Evolutionary conservation across 2,888 invertebrate species (phyloP).

Genomic region (Chironomus riparius): DNA sequence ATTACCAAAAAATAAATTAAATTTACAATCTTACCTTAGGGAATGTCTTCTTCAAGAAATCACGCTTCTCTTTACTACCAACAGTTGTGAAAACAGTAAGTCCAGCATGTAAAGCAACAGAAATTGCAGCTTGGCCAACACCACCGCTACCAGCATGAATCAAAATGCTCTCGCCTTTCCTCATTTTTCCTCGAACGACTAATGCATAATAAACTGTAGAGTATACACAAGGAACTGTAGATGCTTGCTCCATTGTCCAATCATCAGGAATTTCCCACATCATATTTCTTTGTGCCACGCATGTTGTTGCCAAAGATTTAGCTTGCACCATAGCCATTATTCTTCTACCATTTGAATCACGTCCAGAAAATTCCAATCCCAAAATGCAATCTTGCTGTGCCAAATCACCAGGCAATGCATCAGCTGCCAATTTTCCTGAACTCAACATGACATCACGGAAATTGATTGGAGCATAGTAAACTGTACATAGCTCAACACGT

Average conservation of each 20-base stretch:
- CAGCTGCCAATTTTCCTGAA: constrained; percentile 92
- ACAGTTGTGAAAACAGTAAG: constrained; percentile 89
- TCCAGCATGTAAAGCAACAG: constrained; percentile 82
- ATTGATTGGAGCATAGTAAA: constrained; percentile 90
- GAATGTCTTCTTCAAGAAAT: constrained; percentile 79
- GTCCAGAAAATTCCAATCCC: constrained; percentile 88
- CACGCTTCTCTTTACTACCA: constrained; percentile 75
- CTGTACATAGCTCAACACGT: constrained; percentile 63
- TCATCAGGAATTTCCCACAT: constrained; percentile 79
- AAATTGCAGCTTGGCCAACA: constrained; percentile 94
- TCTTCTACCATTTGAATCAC: constrained; percentile 60
- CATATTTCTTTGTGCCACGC: constrained; percentile 74
- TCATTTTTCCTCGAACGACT: constrained; percentile 74
- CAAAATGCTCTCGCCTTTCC: constrained; percentile 74
- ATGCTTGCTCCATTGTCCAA: constrained; percentile 86
- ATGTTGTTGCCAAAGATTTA: constrained; percentile 79
- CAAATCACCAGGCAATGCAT: constrained; percentile 85
- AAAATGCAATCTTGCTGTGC: constrained; percentile 85
- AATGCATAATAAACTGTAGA: constrained; percentile 88
- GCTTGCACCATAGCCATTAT: constrained; percentile 92
- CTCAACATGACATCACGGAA: constrained; percentile 99
- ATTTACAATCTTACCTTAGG: constrained; percentile 44
- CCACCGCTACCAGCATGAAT: constrained; percentile 94
- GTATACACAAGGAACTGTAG: constrained; percentile 92
- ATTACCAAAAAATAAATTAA: not conserved